Percentiles rank a stretch among this genome's conserved stretches.
These are phyloP conservation scores for Pocillopora meandrina DNA, from an alignment of 92 coral and sea anemone species.

Conservation along the genomic window DNA sequence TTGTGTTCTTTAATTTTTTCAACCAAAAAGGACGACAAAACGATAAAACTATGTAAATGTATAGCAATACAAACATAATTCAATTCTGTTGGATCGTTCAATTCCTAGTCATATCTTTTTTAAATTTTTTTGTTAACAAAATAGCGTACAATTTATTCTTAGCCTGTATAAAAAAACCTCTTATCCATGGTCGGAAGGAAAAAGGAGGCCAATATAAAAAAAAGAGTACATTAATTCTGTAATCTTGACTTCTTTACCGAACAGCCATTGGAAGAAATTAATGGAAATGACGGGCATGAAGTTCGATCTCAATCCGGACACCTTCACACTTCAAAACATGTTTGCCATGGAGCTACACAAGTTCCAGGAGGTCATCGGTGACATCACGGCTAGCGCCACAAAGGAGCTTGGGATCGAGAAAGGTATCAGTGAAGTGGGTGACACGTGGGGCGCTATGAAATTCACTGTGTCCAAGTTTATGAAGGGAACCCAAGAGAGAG, in stretches of 20 bases:
- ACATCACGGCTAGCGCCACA: constrained; percentile 99
- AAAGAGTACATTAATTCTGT: background rate
- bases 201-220: no score
- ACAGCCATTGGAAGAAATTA: constrained; percentile 97
- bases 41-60: no score
- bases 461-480: constrained; percentile 95
- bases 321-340: constrained; percentile 99
- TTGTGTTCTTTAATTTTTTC: no score
- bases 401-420: constrained; percentile 99
- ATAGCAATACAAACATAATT: no score
- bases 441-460: constrained; percentile 96
- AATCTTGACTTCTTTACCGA: background rate
- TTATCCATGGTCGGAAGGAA: no score
- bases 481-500: constrained; percentile 99
- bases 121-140: no score
- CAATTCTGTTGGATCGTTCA: no score
- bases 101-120: no score
- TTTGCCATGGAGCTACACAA: constrained; percentile 99
- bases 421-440: constrained; percentile 92
- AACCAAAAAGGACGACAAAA: no score
- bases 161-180: no score
- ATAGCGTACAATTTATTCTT: no score
- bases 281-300: constrained; percentile 99
- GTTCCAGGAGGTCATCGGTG: constrained; percentile 97
- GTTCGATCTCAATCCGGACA: constrained; percentile 97